Base-by-base conservation (phyloP, 1,140 invertebrate species). In the Tetraneura akinire region DNA sequence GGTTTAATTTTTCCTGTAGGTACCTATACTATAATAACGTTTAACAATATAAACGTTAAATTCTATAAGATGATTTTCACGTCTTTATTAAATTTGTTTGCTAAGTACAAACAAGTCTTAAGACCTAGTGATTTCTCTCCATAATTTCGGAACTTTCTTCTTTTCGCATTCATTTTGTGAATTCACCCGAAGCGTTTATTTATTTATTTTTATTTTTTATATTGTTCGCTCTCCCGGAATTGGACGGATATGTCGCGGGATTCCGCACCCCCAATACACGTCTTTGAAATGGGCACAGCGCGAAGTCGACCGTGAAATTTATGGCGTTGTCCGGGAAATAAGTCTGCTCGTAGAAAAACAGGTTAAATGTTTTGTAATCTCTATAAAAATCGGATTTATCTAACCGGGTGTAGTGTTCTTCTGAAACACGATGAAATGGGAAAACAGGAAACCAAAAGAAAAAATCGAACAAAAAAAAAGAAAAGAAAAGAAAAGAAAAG, bases 351-450 rank as follows among this genome's bases (percentile, higher is more conserved):
- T 78, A 78, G 74, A 78, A 78, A 78, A 78, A 78, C 74, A 78
- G 74, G 74, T 78, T 78, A 78, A 78, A 78, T 78, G 74, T 78
- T 78, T 78, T 78, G 74, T 78, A 78, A 78, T 78, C 74, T 78
- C 55, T 78, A 78, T 78, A 78, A 78, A 76, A 78, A 78, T 78
- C 55, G 74, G 37, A 78, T 78, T 78, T 78, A 78, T 78, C 74
- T 78, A 78, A 78, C 74, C 74, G 55, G 51, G 55, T 16, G 74
- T 78, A 18, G 74, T 47, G 74, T 62, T 76, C 9, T 62, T 76
- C 9, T 47, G 37, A 18, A 42, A 55, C 1, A 47, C 53, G 74
- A 47, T 42, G 21, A n/a, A 37, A 57, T 21, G 9, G 32, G 21
- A 47, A 74, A 60, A 78, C 55, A 45, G 74, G 55, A 62, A 62